These are phyloP conservation scores for Psephotus haematonotus DNA, from an alignment of 2,113 vertebrate genomes.

Conservation along the genomic window DNA sequence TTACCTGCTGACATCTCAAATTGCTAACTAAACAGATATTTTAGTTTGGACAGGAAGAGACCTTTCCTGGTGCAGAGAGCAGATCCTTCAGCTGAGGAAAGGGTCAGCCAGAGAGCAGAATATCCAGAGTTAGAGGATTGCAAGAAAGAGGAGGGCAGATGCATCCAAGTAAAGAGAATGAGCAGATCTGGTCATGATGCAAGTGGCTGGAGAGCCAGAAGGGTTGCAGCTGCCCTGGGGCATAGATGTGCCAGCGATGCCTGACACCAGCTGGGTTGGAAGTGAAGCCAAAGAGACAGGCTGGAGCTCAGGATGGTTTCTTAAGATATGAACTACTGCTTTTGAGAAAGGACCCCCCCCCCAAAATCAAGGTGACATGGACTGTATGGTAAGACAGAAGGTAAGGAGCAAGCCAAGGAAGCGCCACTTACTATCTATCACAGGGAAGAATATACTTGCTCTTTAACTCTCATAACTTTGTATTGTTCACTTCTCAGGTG, in stretches of 20 bases:
- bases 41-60: neutral
- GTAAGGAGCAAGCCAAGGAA: neutral
- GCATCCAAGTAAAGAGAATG: neutral
- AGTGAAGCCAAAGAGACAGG: neutral
- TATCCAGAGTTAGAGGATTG: neutral
- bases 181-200: neutral
- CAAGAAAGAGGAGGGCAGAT: neutral
- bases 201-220: neutral
- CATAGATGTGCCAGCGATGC: neutral
- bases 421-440: neutral
- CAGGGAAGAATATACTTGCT: neutral
- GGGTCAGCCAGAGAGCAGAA: neutral
- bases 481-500: neutral
- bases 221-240: neutral
- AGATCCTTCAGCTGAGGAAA: neutral
- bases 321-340: neutral
- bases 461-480: neutral
- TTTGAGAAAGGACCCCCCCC: neutral
- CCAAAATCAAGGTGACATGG: neutral
- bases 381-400: neutral
- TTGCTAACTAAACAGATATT: neutral
- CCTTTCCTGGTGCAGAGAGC: neutral
- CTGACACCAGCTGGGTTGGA: neutral
- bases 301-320: neutral
- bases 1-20: neutral